Conservation (phyloP, 2,797 vertebrate species). For the Sebastolobus alascanus region DNA sequence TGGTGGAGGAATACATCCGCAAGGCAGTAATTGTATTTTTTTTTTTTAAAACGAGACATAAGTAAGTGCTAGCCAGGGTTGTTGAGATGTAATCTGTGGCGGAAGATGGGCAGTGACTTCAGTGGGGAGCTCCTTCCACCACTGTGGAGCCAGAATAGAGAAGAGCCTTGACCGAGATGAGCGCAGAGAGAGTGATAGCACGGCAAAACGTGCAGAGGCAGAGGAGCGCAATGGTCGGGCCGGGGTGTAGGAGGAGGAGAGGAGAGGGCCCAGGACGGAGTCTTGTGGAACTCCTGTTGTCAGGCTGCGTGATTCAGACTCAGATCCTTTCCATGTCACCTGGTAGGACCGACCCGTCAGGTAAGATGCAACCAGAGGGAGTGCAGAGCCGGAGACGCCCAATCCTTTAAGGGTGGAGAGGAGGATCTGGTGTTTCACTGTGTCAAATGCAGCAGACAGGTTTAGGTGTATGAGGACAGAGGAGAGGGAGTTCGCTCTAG, state of each 20-base stretch:
- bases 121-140: background rate
- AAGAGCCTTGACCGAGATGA: background rate
- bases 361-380: background rate
- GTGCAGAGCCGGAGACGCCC: background rate
- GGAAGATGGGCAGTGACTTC: background rate
- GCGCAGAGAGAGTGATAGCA: background rate
- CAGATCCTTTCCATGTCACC: background rate
- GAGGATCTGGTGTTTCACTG: background rate
- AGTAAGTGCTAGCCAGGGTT: background rate
- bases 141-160: fast-evolving
- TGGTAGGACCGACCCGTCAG: background rate
- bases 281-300: no score
- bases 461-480: no score
- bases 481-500: background rate
- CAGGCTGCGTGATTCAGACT: background rate
- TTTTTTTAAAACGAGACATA: no score
- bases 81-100: background rate
- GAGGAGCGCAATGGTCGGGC: no score
- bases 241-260: no score
- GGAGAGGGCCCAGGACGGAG: no score
- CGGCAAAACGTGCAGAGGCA: background rate
- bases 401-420: background rate
- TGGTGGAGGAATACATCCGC: no score
- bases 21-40: no score
- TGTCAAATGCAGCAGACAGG: background rate